These are phyloP conservation scores for Thaleichthys pacificus DNA, from an alignment of 2,797 vertebrate genomes.

Conservation along the genomic window DNA sequence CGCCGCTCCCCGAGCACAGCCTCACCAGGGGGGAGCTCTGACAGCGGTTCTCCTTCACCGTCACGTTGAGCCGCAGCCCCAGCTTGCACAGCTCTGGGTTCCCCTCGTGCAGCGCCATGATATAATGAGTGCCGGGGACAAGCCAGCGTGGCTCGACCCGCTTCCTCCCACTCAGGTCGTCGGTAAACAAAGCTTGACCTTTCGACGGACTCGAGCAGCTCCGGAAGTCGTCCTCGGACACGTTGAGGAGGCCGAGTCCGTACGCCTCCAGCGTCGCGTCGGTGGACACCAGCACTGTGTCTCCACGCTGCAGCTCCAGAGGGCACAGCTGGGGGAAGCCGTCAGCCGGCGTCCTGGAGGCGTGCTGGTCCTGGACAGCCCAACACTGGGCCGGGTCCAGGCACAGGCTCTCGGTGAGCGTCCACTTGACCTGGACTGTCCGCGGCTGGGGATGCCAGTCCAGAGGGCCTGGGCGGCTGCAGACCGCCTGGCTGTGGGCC, in stretches of 20 bases:
- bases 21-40: constrained; percentile 67
- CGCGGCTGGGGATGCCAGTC: constrained; percentile 73
- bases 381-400: constrained; percentile 72
- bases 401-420: constrained; percentile 73
- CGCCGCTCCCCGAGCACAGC: constrained; percentile 80
- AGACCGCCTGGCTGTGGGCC: constrained; percentile 62
- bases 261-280: constrained; percentile 72
- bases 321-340: constrained; percentile 81
- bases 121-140: constrained; percentile 77
- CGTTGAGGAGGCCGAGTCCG: constrained; percentile 78
- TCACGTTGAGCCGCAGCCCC: constrained; percentile 80
- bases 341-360: constrained; percentile 38
- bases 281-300: constrained; percentile 74
- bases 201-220: constrained; percentile 61
- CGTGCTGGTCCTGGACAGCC: constrained; percentile 44
- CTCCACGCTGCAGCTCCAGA: constrained; percentile 81
- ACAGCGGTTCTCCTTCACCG: constrained; percentile 78
- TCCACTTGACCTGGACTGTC: constrained; percentile 75
- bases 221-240: constrained; percentile 78
- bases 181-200: constrained; percentile 69
- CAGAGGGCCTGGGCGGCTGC: constrained; percentile 53
- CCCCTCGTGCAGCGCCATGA: constrained; percentile 69
- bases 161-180: constrained; percentile 63
- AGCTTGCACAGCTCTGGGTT: constrained; percentile 69
- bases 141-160: constrained; percentile 77